Evolutionary conservation across 2,888 invertebrate species (phyloP), one percentile per base, ranked within the genome.

Genomic region (Aphodius sticticus): DNA sequence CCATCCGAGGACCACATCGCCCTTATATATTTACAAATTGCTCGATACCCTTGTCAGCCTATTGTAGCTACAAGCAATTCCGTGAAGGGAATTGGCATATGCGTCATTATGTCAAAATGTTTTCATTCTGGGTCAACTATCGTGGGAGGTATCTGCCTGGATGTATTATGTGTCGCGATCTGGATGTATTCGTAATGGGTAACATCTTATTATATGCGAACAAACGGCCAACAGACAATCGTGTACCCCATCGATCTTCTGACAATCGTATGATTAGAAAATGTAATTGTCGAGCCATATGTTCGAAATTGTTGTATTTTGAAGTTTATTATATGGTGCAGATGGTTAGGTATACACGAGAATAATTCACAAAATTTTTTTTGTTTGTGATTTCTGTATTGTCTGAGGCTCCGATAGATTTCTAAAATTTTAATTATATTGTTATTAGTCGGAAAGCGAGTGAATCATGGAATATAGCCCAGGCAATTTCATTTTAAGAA

Each of bases 1-100:
- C 74, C 36, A 35, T 35, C 37, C 53, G 7, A 53, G 53, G 12
- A 7, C 53, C 12, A 74, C 74, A 74, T 74, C n/a, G n/a, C 35
- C 74, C 36, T 74, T 35, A 74, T 35, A 74, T 35, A 74, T 74
- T 74, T 36, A 74, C 74, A 74, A 74, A 74, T 74, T 74, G 74
- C 74, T 36, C 37, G 37, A 53, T 53, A 12, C 53, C 53, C 53
- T 53, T 35, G 74, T 74, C 71, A 35, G 35, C 35, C 35, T 35
- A 74, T 35, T 35, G 74, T 74, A 74, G 35, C 53, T 53, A 74
- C 35, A 74, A 74, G 74, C 37, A 35, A 36, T 36, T 36, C 74
- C 35, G 74, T 74, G 36, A 35, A 74, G 74, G 74, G 37, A 35
- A 71, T 36, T 36, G 35, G 74, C 26, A 35, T 26, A n/a, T 35